Evolutionary conservation across 2,113 vertebrate genomes (phyloP).

Genomic region (Ellobius talpinus): DNA sequence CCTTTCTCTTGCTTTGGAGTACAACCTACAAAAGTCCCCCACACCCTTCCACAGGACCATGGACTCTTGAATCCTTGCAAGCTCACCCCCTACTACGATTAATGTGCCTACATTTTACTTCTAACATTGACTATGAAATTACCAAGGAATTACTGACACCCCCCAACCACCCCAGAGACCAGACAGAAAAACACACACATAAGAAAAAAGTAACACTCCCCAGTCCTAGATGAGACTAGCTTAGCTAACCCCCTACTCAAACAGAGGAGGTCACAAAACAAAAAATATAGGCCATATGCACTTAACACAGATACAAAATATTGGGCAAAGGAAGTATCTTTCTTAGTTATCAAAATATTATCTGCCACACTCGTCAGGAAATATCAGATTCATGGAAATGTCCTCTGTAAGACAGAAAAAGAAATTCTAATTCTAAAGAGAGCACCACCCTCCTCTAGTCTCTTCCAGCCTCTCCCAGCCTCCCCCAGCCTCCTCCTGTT

Average conservation of each 20-base stretch:
- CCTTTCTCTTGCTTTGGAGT: background rate
- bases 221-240: background rate
- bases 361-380: background rate
- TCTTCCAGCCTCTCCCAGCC: no score
- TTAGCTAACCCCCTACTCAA: background rate
- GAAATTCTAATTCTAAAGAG: background rate
- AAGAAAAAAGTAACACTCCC: background rate
- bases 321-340: background rate
- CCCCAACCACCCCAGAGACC: background rate
- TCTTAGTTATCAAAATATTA: background rate
- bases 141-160: background rate
- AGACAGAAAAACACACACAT: background rate
- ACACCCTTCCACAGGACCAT: background rate
- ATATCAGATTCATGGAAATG: background rate
- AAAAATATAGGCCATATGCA: background rate
- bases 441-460: no score
- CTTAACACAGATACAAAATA: background rate
- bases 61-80: background rate
- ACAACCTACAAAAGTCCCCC: background rate
- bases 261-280: background rate
- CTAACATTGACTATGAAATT: background rate
- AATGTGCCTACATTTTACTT: background rate
- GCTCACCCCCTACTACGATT: background rate
- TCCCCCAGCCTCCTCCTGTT: background rate
- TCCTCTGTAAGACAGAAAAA: background rate